phyloP scores from a whole-genome alignment of 2,797 vertebrate genomes.

The Poecile montanus region DNA sequence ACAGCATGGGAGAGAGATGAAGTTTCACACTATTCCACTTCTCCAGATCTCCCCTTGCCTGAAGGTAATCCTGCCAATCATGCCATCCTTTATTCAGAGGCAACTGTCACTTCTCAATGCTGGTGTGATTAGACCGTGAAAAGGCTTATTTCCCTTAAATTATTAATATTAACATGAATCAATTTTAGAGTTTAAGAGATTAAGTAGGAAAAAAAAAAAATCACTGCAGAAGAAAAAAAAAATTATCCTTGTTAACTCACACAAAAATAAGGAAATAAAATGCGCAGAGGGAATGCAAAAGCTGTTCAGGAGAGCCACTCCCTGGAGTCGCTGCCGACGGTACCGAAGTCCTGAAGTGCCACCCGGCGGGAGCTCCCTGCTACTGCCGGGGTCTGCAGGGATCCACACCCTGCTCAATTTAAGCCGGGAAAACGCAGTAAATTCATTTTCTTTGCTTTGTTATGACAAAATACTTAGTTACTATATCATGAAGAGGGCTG shows the following conservation, averaged over 20 bases:
- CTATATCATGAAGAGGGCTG: neutral
- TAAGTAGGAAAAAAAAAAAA: neutral
- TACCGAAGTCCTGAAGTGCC: rapidly evolving
- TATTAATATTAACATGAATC: conserved; percentile 23
- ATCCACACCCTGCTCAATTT: rapidly evolving
- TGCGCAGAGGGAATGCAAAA: rapidly evolving
- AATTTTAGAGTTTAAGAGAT: conserved; percentile 18
- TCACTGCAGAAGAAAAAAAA: neutral
- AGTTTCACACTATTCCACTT: conserved; percentile 37
- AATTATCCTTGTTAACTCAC: neutral
- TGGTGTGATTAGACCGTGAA: neutral
- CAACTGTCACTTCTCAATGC: neutral
- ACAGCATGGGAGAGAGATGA: conserved; percentile 18
- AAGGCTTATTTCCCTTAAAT: conserved; percentile 24
- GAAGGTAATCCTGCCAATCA: conserved; percentile 37
- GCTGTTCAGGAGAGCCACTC: neutral
- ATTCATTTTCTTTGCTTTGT: neutral
- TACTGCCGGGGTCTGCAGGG: neutral
- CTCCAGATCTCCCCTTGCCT: conserved; percentile 34
- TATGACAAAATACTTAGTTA: neutral
- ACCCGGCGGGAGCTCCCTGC: neutral
- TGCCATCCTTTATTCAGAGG: neutral
- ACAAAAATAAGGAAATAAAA: neutral
- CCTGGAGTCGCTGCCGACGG: rapidly evolving
- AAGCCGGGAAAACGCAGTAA: neutral